Evolutionary conservation across 92 coral and sea anemone genomes (phyloP), one percentile per base, ranked within the genome.

Genomic region (Heteractis magnifica): DNA sequence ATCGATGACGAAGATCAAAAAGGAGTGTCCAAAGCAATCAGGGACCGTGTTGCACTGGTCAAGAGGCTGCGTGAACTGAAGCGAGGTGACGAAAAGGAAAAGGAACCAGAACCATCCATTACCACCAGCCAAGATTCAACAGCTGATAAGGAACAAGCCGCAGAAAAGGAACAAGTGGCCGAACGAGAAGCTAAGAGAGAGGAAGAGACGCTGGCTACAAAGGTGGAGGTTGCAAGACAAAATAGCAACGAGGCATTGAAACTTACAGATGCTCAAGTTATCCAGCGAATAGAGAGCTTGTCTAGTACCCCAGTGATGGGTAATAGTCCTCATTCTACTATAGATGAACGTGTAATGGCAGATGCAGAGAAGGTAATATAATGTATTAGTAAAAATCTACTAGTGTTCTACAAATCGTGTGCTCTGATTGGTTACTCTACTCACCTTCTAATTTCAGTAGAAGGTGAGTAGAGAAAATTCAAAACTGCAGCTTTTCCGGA

Each of bases 1-100:
- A 97, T 97, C 77, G 92, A 90, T 52, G 98, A 93, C 49, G 98
- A 92, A 75, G 95, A 93, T 81, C 95, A 90, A 85, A 89, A 90
- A 86, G 91, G 93, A 52, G 97, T 94, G 15, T 79, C 98, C 58
- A 97, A 94, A 83, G 88, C 93, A 15, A 97, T 97, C 89, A 82
- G 94, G 20, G 97, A 97, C 81, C 81, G 99, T 20, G 87, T 97
- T 44, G 85, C 93, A 64, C 91, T 92, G 19, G 94, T 88, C 13
- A 87, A 89, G 68, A 89, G 95, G 77, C 81, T 87, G 65, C 92
- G 98, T 52, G 97, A 91, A 72, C 73, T 87, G 81, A 92, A 88
- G 23, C 86, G 95, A 2, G 95, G 89, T 44, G 82, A 83, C 12
- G 97, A 86, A 5, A 92, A 87, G 51, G 97, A 93, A 58, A 90